Conservation (phyloP, 2,113 vertebrate species). For the Desmodus rotundus region DNA sequence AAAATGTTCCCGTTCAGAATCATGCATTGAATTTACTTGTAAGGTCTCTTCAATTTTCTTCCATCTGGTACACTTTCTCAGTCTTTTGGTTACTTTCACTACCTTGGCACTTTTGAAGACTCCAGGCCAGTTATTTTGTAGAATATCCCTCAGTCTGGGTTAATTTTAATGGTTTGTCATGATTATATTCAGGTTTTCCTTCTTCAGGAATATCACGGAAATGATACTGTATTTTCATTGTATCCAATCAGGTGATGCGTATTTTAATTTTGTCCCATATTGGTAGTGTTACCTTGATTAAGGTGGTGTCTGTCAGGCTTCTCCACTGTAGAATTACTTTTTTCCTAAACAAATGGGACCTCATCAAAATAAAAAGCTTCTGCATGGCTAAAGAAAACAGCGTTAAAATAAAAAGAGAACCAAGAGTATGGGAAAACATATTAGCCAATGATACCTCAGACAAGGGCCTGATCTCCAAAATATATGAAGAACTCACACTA, state of each 20-base stretch:
- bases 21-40: neutral
- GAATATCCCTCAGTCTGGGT: neutral
- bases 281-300: constrained; percentile 1
- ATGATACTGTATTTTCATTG: neutral
- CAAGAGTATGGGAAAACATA: too few species aligned
- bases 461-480: too few species aligned
- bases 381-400: too few species aligned
- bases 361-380: too few species aligned
- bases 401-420: too few species aligned
- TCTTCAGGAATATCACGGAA: neutral
- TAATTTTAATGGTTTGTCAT: neutral
- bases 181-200: neutral
- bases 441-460: too few species aligned
- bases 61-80: neutral
- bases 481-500: too few species aligned
- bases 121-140: neutral
- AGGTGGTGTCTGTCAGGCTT: neutral
- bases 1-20: constrained; percentile 14
- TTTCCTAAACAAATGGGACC: too few species aligned
- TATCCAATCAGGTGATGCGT: neutral
- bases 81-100: neutral
- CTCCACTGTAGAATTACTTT: neutral
- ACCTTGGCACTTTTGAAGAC: neutral
- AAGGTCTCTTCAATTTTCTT: neutral
- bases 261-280: neutral